Evolutionary conservation across 1,140 invertebrate species (phyloP).

Genomic region (Marisa cornuarietis): DNA sequence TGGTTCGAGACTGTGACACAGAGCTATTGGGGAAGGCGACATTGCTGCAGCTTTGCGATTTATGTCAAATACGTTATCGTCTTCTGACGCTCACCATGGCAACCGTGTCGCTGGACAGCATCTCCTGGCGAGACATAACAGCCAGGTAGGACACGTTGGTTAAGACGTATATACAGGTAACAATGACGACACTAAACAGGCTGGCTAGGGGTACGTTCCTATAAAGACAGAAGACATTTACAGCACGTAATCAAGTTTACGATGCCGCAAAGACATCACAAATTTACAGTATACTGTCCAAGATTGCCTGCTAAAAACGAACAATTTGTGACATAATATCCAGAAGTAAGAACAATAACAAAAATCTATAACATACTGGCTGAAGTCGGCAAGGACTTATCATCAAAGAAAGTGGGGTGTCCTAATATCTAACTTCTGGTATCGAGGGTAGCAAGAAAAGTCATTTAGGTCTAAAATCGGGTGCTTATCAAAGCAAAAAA

Average conservation of each 20-base stretch:
- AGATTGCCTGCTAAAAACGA: neutral
- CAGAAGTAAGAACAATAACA: too few species aligned
- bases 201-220: constrained; percentile 69
- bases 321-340: neutral
- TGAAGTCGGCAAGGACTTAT: neutral
- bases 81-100: constrained; percentile 77
- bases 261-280: too few species aligned
- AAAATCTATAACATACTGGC: neutral
- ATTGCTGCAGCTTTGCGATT: neutral
- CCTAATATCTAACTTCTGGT: neutral
- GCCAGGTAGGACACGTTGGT: constrained; percentile 69
- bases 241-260: neutral
- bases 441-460: neutral
- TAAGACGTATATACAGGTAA: constrained; percentile 67
- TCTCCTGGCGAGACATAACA: constrained; percentile 64
- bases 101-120: constrained; percentile 81
- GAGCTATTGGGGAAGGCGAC: too few species aligned
- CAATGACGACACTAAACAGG: constrained; percentile 65
- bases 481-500: neutral
- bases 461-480: neutral
- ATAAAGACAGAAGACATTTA: constrained; percentile 9
- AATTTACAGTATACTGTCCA: neutral
- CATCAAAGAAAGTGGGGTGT: neutral
- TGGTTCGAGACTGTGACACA: too few species aligned
- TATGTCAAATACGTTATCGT: neutral